Evolutionary conservation across 2,888 invertebrate species (phyloP).

Genomic region (Leptinotarsa peninsularis): DNA sequence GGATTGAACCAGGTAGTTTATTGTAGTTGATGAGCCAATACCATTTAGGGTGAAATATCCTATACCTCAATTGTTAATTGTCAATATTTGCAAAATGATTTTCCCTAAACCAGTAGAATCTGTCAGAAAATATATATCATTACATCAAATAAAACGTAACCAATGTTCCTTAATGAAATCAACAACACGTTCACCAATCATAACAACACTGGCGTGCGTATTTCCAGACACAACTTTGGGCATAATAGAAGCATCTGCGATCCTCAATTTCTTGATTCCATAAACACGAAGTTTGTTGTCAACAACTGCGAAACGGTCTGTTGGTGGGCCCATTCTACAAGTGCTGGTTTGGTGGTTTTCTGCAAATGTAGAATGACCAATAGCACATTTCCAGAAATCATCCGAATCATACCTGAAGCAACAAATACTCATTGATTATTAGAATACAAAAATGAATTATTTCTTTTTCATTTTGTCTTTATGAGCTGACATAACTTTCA

Average conservation of each 20-base stretch:
- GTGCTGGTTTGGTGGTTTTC: constrained; percentile 84
- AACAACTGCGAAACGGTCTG: constrained; percentile 75
- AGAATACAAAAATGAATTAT: neutral
- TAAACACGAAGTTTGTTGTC: constrained; percentile 42
- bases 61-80: too few species aligned
- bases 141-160: neutral
- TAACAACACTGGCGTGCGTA: constrained; percentile 44
- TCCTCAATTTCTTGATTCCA: constrained; percentile 44
- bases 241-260: constrained; percentile 49
- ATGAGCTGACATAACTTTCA: too few species aligned
- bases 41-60: too few species aligned
- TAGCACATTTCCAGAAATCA: constrained; percentile 78
- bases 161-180: constrained; percentile 35
- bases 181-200: constrained; percentile 46
- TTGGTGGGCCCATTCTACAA: constrained; percentile 79
- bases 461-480: too few species aligned
- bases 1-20: too few species aligned
- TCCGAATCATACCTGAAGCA: constrained; percentile 66
- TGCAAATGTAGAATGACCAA: constrained; percentile 75
- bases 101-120: too few species aligned
- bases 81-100: too few species aligned
- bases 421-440: neutral
- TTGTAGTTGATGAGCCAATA: too few species aligned
- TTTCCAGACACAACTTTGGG: constrained; percentile 42
- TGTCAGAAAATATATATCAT: too few species aligned